Evolutionary conservation across 2,797 vertebrate genomes (phyloP).

Genomic region (Acanthurus lineatus): DNA sequence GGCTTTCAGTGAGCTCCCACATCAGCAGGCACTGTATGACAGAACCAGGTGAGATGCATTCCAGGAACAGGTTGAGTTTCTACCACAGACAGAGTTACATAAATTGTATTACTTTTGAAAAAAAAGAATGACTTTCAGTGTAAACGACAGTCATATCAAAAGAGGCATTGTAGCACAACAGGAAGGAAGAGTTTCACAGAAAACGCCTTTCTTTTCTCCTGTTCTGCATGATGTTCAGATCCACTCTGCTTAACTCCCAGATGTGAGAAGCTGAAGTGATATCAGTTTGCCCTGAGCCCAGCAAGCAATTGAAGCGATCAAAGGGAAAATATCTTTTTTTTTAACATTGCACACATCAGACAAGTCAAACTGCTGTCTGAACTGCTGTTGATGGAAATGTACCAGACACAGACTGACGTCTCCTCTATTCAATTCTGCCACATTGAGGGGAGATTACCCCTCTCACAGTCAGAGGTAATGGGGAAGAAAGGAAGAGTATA

Average conservation of each 20-base stretch:
- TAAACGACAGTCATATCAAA: constrained; percentile 19
- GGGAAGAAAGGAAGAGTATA: constrained; percentile 64
- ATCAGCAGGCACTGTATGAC: background rate
- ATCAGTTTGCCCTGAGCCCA: constrained; percentile 32
- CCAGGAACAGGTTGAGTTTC: background rate
- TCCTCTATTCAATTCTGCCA: constrained; percentile 53
- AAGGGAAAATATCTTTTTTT: constrained; percentile 39
- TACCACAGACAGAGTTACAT: background rate
- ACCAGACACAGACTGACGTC: constrained; percentile 54
- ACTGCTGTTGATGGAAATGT: constrained; percentile 54
- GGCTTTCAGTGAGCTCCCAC: background rate
- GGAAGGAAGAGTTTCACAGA: constrained; percentile 18
- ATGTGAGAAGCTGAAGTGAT: constrained; percentile 32
- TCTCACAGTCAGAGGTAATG: constrained; percentile 57
- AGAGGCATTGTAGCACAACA: background rate
- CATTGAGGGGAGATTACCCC: constrained; percentile 46
- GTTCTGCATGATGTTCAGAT: constrained; percentile 12
- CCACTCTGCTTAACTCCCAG: constrained; percentile 28
- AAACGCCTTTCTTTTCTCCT: constrained; percentile 1
- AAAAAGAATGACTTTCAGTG: background rate
- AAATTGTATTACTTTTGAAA: background rate
- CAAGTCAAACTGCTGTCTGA: constrained; percentile 46
- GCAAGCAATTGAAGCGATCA: constrained; percentile 43
- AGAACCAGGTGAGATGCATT: background rate
- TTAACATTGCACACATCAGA: constrained; percentile 51